These are phyloP conservation scores for Myotis vivesi DNA, from an alignment of 2,797 vertebrate genomes.

Conservation along the genomic window DNA sequence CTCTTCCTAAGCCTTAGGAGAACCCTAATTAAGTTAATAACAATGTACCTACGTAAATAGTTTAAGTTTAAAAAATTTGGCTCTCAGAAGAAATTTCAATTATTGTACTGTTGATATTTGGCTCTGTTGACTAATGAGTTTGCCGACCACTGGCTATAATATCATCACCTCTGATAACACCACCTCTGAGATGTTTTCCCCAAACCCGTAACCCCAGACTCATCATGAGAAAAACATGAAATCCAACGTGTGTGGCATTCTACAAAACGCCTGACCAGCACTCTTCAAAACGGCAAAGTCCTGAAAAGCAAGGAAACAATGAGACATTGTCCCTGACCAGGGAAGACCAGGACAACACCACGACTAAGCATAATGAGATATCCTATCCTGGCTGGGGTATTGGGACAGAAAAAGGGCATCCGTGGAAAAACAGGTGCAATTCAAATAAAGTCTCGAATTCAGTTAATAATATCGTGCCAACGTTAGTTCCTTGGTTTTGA, in stretches of 20 bases:
- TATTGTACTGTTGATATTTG: too few relatives aligned
- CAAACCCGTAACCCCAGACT: not conserved
- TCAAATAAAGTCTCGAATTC: not conserved
- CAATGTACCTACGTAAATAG: too few relatives aligned
- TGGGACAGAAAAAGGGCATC: not conserved
- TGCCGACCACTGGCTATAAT: too few relatives aligned
- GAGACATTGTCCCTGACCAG: not conserved
- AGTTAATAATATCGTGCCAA: not conserved
- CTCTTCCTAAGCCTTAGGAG: too few relatives aligned
- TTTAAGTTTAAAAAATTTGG: too few relatives aligned
- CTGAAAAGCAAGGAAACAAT: not conserved
- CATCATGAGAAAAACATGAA: not conserved
- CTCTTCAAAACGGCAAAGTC: not conserved
- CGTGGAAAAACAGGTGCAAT: not conserved
- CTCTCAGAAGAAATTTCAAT: too few relatives aligned
- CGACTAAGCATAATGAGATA: not conserved
- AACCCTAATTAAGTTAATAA: too few relatives aligned
- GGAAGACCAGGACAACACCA: not conserved
- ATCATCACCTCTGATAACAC: not conserved
- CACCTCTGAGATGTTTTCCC: not conserved
- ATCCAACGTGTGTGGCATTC: not conserved
- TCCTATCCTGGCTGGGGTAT: not conserved
- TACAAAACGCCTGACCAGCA: not conserved
- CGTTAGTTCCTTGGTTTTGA: not conserved
- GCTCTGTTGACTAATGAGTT: too few relatives aligned